These are phyloP conservation scores for Apogon hyalosoma DNA, from an alignment of 2,797 vertebrate genomes.

Conservation along the genomic window DNA sequence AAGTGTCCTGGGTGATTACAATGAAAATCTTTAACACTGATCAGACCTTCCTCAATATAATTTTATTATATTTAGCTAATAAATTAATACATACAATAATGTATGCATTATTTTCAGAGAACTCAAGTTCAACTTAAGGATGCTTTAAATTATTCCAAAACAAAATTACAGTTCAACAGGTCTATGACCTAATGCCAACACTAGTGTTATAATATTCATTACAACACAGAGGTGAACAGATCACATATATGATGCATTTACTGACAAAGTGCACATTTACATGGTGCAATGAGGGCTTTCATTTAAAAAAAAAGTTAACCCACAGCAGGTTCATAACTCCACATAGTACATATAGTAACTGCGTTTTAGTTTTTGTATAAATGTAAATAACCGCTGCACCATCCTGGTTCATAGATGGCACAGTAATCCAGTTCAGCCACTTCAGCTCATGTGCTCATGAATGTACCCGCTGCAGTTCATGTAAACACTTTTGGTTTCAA, in stretches of 20 bases:
- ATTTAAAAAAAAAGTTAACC: not conserved
- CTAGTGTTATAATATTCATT: slow-evolving; percentile 10
- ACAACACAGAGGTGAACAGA: not conserved
- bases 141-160: slow-evolving; percentile 6
- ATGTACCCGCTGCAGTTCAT: slow-evolving; percentile 3
- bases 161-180: slow-evolving; percentile 15
- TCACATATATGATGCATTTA: not conserved
- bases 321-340: not conserved
- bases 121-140: slow-evolving; percentile 16
- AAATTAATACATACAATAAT: not conserved
- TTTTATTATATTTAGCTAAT: not conserved
- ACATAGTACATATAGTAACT: not conserved
- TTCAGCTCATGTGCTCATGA: not conserved
- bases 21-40: not conserved
- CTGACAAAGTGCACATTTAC: slow-evolving; percentile 11
- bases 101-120: not conserved
- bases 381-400: not conserved
- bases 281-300: slow-evolving; percentile 10
- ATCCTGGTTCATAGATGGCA: not conserved
- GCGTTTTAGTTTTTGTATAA: slow-evolving; percentile 3
- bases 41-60: no score
- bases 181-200: not conserved
- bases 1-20: not conserved
- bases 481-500: slow-evolving; percentile 71
- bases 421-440: not conserved